Evolutionary conservation across 2,113 vertebrate species (phyloP).

Genomic region (Zapus hudsonius): DNA sequence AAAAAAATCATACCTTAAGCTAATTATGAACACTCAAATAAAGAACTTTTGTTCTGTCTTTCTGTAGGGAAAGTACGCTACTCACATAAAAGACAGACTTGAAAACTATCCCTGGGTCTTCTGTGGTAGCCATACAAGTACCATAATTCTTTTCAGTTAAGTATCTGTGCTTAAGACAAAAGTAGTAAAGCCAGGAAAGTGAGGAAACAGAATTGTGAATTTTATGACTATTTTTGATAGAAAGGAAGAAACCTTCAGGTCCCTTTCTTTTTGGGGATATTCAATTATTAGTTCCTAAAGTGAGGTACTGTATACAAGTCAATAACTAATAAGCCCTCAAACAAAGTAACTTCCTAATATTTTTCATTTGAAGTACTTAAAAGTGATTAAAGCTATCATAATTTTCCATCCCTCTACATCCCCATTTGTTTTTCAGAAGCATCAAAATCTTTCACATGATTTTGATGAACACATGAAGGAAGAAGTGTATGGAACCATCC

Average conservation of each 20-base stretch:
- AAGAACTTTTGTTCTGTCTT: slow-evolving; percentile 7
- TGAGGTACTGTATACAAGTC: neutral
- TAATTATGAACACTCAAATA: too few relatives aligned
- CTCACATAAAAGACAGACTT: neutral
- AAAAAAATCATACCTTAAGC: too few relatives aligned
- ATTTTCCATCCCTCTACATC: neutral
- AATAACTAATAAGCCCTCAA: slow-evolving; percentile 24
- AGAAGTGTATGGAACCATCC: neutral
- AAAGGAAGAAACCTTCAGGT: slow-evolving; percentile 3
- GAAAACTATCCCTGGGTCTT: neutral
- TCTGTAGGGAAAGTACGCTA: neutral
- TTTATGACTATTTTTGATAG: neutral
- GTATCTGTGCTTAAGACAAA: neutral
- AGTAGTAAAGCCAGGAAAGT: slow-evolving; percentile 11
- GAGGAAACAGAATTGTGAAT: neutral
- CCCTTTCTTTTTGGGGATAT: neutral
- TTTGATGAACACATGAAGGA: slow-evolving; percentile 28
- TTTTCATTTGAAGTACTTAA: slow-evolving; percentile 37
- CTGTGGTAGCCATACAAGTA: neutral
- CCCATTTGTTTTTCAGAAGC: neutral
- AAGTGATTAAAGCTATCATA: neutral
- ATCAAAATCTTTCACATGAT: neutral
- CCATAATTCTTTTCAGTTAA: neutral
- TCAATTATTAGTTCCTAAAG: slow-evolving; percentile 8
- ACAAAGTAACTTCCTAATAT: neutral